Evolutionary conservation across 2,888 invertebrate species (phyloP).

Genomic region (Drosophila cracens): DNA sequence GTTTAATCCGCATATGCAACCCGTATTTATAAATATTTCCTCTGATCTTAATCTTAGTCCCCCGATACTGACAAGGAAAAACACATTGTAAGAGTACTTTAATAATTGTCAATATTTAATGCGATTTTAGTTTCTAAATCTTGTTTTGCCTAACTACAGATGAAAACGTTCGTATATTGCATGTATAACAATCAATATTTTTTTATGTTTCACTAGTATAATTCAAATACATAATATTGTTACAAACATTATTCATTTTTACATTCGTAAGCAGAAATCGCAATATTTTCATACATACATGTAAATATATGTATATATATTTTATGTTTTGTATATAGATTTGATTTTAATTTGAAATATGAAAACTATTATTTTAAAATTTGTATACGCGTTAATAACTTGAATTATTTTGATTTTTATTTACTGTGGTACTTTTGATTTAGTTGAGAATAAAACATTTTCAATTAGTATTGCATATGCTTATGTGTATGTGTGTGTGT

Average conservation of each 20-base stretch:
- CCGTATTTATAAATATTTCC: not conserved
- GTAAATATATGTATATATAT: slow-evolving; percentile 4
- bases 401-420: slow-evolving; percentile 50
- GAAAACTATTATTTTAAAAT: slow-evolving; percentile 68
- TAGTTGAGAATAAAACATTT: slow-evolving; percentile 45
- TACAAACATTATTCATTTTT: slow-evolving; percentile 54
- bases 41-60: not conserved
- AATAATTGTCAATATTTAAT: slow-evolving; percentile 56
- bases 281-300: slow-evolving; percentile 14
- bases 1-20: not conserved
- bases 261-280: slow-evolving; percentile 39
- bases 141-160: slow-evolving; percentile 69
- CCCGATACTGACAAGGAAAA: not conserved
- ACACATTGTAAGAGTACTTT: slow-evolving; percentile 23
- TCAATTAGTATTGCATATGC: slow-evolving; percentile 31
- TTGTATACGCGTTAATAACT: slow-evolving; percentile 61
- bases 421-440: slow-evolving; percentile 58
- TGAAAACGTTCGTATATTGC: slow-evolving; percentile 67
- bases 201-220: slow-evolving; percentile 46
- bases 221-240: slow-evolving; percentile 45
- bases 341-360: slow-evolving; percentile 60
- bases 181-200: slow-evolving; percentile 71
- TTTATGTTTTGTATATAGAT: slow-evolving; percentile 34
- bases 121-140: slow-evolving; percentile 57
- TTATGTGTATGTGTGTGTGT: slow-evolving; percentile 19